Evolutionary conservation across 2,888 invertebrate genomes (phyloP).

Genomic region (Elegia similella): DNA sequence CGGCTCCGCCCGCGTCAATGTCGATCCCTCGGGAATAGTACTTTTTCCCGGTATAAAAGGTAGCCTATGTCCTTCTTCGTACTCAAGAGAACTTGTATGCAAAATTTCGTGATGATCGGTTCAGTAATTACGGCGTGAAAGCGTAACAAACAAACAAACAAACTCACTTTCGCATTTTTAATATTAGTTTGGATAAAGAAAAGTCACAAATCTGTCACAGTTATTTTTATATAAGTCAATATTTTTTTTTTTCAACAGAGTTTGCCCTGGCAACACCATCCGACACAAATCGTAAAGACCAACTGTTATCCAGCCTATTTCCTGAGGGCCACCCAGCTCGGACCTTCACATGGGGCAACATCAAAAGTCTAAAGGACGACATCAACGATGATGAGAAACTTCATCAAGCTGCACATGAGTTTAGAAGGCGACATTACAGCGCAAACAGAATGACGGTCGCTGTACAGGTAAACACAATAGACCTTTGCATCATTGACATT

Average conservation of each 20-base stretch:
- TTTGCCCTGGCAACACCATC: constrained; percentile 90
- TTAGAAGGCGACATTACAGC: constrained; percentile 89
- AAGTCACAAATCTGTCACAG: too few relatives aligned
- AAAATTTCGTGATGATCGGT: too few relatives aligned
- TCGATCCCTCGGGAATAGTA: too few relatives aligned
- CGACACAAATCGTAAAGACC: constrained; percentile 88
- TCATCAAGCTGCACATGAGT: constrained; percentile 86
- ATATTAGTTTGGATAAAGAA: too few relatives aligned
- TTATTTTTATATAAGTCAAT: too few relatives aligned
- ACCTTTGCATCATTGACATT: background rate
- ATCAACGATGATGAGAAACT: constrained; percentile 84
- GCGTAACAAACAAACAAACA: too few relatives aligned
- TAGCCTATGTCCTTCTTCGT: too few relatives aligned
- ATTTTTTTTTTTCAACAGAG: constrained; percentile 82
- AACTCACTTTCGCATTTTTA: too few relatives aligned
- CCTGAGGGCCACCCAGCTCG: constrained; percentile 85
- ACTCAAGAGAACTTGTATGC: too few relatives aligned
- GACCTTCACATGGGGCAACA: constrained; percentile 93
- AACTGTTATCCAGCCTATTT: constrained; percentile 87
- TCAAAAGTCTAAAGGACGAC: constrained; percentile 86
- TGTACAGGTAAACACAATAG: constrained; percentile 88
- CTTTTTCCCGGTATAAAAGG: too few relatives aligned
- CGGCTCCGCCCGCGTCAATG: too few relatives aligned
- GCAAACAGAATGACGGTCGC: constrained; percentile 94
- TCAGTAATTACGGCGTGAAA: too few relatives aligned